A percentile compares a stretch with the other conserved stretches of the same genome.
Conservation (phyloP, 2,113 vertebrate genomes). For the Limanda limanda region DNA sequence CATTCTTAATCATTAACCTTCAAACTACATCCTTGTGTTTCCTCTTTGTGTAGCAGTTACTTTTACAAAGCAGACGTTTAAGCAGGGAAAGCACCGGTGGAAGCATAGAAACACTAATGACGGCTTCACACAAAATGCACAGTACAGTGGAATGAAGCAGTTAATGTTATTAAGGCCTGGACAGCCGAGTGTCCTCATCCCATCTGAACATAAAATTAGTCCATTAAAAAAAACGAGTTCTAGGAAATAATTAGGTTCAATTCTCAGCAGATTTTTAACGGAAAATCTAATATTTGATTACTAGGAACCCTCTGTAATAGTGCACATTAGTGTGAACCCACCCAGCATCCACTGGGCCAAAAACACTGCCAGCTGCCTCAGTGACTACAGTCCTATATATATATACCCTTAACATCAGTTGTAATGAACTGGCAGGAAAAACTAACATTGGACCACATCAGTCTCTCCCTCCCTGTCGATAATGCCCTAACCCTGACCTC, state of each 20-base stretch:
- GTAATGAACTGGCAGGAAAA: not conserved
- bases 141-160: not conserved
- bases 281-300: not conserved
- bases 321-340: not conserved
- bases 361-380: not conserved
- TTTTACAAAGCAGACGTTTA: not conserved
- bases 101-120: not conserved
- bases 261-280: not conserved
- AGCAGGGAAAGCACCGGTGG: not conserved
- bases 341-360: not conserved
- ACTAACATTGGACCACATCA: too few species aligned
- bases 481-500: too few species aligned
- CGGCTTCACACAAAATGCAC: not conserved
- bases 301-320: not conserved
- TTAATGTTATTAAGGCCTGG: not conserved
- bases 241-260: not conserved
- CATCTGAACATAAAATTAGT: not conserved
- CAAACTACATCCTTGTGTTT: not conserved
- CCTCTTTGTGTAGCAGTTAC: not conserved
- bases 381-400: not conserved
- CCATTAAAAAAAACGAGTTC: not conserved
- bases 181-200: not conserved
- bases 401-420: not conserved
- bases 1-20: not conserved
- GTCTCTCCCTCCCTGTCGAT: not conserved